phyloP scores from a whole-genome alignment of 2,797 vertebrate species.

The Intellagama lesueurii region DNA sequence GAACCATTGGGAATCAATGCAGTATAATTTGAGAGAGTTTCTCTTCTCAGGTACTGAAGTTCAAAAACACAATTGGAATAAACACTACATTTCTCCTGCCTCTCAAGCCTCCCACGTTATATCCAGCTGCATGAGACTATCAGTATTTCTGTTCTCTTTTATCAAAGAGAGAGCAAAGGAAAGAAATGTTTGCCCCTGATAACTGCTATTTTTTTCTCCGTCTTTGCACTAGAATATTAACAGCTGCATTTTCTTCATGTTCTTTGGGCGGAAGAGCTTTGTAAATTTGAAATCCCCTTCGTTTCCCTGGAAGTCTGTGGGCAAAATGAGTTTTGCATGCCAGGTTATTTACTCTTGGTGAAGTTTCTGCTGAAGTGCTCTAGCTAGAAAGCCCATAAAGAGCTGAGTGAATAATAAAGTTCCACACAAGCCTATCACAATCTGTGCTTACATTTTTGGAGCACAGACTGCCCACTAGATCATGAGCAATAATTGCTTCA shows the following conservation, averaged over 20 bases:
- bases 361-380: neutral
- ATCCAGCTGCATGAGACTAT: slow-evolving; percentile 31
- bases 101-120: slow-evolving; percentile 31
- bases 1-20: slow-evolving; percentile 6
- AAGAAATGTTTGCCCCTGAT: neutral
- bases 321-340: neutral
- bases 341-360: slow-evolving; percentile 1
- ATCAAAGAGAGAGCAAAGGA: neutral
- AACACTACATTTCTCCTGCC: neutral
- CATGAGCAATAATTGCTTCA: slow-evolving; percentile 2
- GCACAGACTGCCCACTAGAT: neutral
- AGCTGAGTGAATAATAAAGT: neutral
- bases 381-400: neutral
- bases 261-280: neutral
- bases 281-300: neutral
- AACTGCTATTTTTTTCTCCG: neutral
- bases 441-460: neutral
- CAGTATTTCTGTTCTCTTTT: slow-evolving; percentile 15
- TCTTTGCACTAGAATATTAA: slow-evolving; percentile 30
- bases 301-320: neutral
- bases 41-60: slow-evolving; percentile 35
- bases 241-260: slow-evolving; percentile 5
- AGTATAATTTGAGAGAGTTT: slow-evolving; percentile 30
- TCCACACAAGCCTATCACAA: neutral
- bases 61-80: slow-evolving; percentile 42